phyloP scores from a whole-genome alignment of 2,888 invertebrate species.

The Saturnia pavonia region DNA sequence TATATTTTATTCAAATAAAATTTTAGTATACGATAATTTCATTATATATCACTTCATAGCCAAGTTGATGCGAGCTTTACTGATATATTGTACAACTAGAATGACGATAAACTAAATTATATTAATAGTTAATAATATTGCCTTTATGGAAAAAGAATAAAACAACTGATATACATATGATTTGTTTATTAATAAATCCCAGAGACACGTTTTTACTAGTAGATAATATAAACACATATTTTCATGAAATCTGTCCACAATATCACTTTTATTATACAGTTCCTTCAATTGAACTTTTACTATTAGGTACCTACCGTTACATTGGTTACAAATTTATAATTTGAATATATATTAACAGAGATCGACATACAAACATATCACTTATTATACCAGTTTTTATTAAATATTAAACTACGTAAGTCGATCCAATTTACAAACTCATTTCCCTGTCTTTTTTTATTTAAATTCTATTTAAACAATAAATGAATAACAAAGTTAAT shows the following conservation, averaged over 20 bases:
- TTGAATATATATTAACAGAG: background rate
- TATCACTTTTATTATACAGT: background rate
- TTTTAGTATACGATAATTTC: too few species aligned
- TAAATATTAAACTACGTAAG: background rate
- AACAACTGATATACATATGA: background rate
- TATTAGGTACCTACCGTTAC: background rate
- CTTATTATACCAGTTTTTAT: background rate
- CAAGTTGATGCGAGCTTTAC: too few species aligned
- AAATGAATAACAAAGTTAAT: background rate
- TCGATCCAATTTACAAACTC: background rate
- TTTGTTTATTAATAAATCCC: constrained; percentile 10
- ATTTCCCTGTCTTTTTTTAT: background rate
- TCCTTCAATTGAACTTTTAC: background rate
- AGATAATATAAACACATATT: background rate
- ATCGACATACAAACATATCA: background rate
- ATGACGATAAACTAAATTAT: too few species aligned
- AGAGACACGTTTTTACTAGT: background rate
- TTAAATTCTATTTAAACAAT: background rate
- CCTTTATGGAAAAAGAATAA: background rate
- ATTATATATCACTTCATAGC: too few species aligned
- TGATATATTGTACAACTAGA: too few species aligned
- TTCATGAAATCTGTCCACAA: background rate
- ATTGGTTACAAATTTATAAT: background rate
- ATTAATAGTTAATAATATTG: background rate
- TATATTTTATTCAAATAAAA: too few species aligned